Evolutionary conservation across 2,888 invertebrate species (phyloP).

Genomic region (Doris montereyensis): DNA sequence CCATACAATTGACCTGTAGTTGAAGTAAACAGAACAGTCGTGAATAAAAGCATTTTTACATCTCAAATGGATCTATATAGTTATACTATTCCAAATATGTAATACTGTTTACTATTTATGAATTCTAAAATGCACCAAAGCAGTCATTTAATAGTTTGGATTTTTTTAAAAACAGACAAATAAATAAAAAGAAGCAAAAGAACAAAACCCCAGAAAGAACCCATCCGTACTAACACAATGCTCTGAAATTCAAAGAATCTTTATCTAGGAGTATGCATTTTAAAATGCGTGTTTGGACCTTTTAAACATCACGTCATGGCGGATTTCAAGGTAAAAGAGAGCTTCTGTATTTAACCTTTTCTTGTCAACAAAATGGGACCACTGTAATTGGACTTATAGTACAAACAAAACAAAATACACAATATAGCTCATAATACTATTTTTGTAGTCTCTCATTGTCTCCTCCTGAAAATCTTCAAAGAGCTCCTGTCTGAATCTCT

Average conservation of each 20-base stretch:
- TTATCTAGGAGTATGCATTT: too few relatives aligned
- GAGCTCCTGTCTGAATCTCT: constrained; percentile 93
- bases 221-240: too few relatives aligned
- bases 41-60: background rate
- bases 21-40: background rate
- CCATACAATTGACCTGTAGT: constrained; percentile 94
- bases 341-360: too few relatives aligned
- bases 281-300: too few relatives aligned
- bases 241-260: too few relatives aligned
- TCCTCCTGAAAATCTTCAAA: constrained; percentile 97
- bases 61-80: background rate
- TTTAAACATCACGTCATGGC: too few relatives aligned
- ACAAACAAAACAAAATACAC: background rate
- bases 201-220: too few relatives aligned
- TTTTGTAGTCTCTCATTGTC: constrained; percentile 90
- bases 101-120: background rate
- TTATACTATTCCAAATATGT: background rate
- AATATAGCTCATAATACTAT: constrained; percentile 76
- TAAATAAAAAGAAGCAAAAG: background rate
- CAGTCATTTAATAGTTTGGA: too few relatives aligned
- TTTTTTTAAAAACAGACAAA: too few relatives aligned
- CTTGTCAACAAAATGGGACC: too few relatives aligned
- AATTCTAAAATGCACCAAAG: too few relatives aligned
- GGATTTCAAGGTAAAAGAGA: too few relatives aligned
- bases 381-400: background rate